Evolutionary conservation across 1,140 invertebrate species (phyloP).

Genomic region (Meteorus sp.): DNA sequence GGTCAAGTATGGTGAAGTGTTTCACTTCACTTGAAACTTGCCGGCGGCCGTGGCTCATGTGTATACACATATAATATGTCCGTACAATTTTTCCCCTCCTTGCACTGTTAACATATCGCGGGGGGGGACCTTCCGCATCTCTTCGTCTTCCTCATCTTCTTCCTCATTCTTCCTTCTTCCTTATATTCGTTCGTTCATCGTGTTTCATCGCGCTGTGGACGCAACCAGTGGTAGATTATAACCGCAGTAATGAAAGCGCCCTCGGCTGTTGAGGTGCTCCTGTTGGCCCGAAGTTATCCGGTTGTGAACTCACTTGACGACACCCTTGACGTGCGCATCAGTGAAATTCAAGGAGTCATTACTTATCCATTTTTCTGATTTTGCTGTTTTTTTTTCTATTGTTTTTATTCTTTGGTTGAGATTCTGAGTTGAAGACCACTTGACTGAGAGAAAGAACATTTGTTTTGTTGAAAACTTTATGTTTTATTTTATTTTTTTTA

Average conservation of each 20-base stretch:
- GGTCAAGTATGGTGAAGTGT: no score
- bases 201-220: not conserved
- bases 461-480: no score
- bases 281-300: conserved; percentile 26
- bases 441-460: no score
- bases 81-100: conserved; percentile 11
- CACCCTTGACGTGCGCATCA: not conserved
- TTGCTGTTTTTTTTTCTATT: not conserved
- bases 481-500: no score
- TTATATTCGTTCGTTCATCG: conserved; percentile 25
- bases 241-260: conserved; percentile 46
- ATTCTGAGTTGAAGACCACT: no score
- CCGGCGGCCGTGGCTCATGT: no score
- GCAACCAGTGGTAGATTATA: conserved; percentile 34
- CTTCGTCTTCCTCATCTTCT: conserved; percentile 17
- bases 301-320: not conserved
- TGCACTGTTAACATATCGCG: no score
- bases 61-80: conserved; percentile 17
- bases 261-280: conserved; percentile 37
- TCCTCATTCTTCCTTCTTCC: conserved; percentile 35
- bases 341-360: not conserved
- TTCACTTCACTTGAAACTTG: no score
- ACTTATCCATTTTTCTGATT: conserved; percentile 3
- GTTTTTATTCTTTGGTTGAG: not conserved
- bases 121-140: no score